phyloP scores from a whole-genome alignment of 2,888 invertebrate species.

The Allolobophora icterica region DNA sequence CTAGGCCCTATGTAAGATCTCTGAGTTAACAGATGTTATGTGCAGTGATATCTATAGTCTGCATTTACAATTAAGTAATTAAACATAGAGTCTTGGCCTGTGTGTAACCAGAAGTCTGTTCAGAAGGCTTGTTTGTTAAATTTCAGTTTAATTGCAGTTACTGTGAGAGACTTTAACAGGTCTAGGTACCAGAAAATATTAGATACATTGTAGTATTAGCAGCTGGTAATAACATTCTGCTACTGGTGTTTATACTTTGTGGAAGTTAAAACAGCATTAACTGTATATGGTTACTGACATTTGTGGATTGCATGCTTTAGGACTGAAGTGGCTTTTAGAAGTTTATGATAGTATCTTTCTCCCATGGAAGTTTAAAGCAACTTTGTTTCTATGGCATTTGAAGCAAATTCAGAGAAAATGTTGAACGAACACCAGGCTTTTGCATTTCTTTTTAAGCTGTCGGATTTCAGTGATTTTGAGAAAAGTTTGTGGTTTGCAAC shows the following conservation, averaged over 20 bases:
- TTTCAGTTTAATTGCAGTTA: background rate
- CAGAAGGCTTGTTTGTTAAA: background rate
- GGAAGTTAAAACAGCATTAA: background rate
- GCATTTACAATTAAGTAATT: background rate
- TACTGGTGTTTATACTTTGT: background rate
- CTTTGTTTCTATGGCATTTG: background rate
- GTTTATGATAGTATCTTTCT: background rate
- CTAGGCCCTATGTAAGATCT: background rate
- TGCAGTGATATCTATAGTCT: constrained; percentile 9
- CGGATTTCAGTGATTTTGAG: background rate
- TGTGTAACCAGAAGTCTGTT: background rate
- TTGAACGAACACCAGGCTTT: background rate
- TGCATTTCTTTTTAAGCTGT: background rate
- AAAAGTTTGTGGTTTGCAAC: background rate
- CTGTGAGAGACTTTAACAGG: background rate
- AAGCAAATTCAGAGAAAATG: background rate
- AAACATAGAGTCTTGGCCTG: background rate
- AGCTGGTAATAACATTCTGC: background rate
- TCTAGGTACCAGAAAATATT: background rate
- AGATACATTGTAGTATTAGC: background rate
- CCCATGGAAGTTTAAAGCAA: background rate
- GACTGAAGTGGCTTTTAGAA: background rate
- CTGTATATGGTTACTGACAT: background rate
- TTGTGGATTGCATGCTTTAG: background rate
- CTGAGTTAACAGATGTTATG: constrained; percentile 8